Evolutionary conservation across 2,113 vertebrate species (phyloP).

Genomic region (Muscicapa adusta): DNA sequence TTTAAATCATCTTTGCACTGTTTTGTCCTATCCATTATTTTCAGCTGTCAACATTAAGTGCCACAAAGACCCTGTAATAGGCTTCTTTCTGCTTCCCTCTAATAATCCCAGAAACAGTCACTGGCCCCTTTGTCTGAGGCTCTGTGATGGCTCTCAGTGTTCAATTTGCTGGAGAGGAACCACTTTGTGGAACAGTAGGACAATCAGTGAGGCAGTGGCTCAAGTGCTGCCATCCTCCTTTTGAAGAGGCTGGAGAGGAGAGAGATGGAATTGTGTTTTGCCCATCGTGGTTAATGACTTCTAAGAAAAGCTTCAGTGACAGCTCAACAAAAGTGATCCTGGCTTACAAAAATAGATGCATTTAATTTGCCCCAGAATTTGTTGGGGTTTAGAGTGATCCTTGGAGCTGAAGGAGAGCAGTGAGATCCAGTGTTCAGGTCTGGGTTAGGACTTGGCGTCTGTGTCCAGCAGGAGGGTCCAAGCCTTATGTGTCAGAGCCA

Average conservation of each 20-base stretch:
- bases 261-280: neutral
- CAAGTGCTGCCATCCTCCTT: neutral
- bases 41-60: conserved; percentile 36
- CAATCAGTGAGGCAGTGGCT: conserved; percentile 9
- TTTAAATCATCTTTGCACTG: conserved; percentile 25
- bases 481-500: neutral
- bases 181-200: conserved; percentile 50
- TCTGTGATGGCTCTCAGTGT: neutral
- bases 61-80: neutral
- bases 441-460: neutral
- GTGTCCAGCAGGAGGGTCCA: neutral
- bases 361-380: neutral
- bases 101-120: conserved; percentile 16
- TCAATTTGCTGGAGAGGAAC: conserved; percentile 4
- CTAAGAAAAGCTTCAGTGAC: neutral
- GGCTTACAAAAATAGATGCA: neutral
- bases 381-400: neutral
- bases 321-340: neutral
- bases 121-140: neutral
- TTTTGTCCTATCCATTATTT: conserved; percentile 9
- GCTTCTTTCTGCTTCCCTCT: conserved; percentile 25
- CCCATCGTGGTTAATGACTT: neutral
- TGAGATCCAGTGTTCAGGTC: neutral
- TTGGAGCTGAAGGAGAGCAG: fast-evolving
- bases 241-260: neutral